These are phyloP conservation scores for Nipponacmea schrenckii DNA, from an alignment of 2,888 invertebrate genomes.

Conservation along the genomic window DNA sequence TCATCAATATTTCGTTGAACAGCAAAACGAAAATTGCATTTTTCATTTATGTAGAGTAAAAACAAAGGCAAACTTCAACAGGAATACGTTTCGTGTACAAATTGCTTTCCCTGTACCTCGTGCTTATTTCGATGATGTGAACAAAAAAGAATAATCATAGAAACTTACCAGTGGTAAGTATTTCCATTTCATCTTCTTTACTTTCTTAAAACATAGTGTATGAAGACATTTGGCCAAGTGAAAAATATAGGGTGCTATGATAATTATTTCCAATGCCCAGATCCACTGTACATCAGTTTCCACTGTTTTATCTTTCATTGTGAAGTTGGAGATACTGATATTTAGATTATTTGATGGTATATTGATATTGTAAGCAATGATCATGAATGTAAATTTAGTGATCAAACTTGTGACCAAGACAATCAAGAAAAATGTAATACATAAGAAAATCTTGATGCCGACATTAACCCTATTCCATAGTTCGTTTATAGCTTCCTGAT, in stretches of 20 bases:
- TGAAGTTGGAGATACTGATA: neutral
- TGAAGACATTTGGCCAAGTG: slow-evolving; percentile 1
- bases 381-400: slow-evolving; percentile 9
- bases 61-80: neutral
- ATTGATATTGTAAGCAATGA: slow-evolving; percentile 13
- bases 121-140: no score
- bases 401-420: slow-evolving; percentile 1
- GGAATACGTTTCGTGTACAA: no score
- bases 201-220: neutral
- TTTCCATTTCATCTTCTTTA: neutral
- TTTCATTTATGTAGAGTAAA: neutral
- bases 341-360: neutral
- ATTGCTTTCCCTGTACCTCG: no score
- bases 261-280: slow-evolving; percentile 7
- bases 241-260: slow-evolving; percentile 13
- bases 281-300: slow-evolving; percentile 6
- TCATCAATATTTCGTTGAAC: no score
- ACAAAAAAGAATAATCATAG: no score
- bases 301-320: neutral
- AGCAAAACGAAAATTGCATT: neutral
- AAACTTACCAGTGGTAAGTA: neutral
- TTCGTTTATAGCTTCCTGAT: neutral
- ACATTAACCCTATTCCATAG: slow-evolving; percentile 13
- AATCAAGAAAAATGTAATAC: slow-evolving; percentile 10
- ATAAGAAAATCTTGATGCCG: neutral